Base-by-base conservation (phyloP, 1,140 invertebrate genomes). In the Drosophila takahashii region DNA sequence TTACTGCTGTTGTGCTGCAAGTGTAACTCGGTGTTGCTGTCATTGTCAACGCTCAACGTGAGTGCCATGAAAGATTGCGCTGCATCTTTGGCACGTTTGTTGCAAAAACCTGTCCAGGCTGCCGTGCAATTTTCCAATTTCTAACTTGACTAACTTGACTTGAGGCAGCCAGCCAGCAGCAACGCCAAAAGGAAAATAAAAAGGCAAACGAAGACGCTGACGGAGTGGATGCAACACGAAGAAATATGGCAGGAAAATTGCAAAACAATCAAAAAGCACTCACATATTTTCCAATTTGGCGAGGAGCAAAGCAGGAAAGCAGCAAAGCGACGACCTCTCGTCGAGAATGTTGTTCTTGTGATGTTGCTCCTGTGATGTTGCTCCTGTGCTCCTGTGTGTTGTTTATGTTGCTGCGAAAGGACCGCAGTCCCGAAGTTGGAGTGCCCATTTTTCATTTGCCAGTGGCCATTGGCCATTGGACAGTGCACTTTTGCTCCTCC, bases 271-370 rank as follows among this genome's bases (percentile, higher is more conserved):
- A 59, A 76, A 76, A 81, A 76, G 83, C 83, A 81, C 78, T 81
- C 83, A 83, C 81, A 86, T 86, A 86, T 86, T 86, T 87, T 87
- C 83, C 83, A 86, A 86, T 86, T 87, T 87, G 75, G 71, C 74
- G 65, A 64, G 53, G 57, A 42, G 59, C 52, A 58, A 61, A 29
- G 45, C 45, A 22, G 42, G 4, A 45, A 22, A 47, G 13, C 44
- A 27, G 27, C 47, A 48, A 48, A 48, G n/a, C 47, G 27, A 16
- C 47, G 47, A 50, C 47, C 27, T 32, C 27, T 22, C 22, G n/a
- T 15, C 9, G 29, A 34, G 27, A 15, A 7, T 34, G 16, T 27
- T 42, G 8, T 26, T 61, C 22, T 22, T 22, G 59, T 65, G 41
- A n/a, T n/a, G n/a, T n/a, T n/a, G 27, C 54, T 47, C 16, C 27